Base-by-base conservation (phyloP, 2,113 vertebrate genomes). In the Saimiri boliviensis region DNA sequence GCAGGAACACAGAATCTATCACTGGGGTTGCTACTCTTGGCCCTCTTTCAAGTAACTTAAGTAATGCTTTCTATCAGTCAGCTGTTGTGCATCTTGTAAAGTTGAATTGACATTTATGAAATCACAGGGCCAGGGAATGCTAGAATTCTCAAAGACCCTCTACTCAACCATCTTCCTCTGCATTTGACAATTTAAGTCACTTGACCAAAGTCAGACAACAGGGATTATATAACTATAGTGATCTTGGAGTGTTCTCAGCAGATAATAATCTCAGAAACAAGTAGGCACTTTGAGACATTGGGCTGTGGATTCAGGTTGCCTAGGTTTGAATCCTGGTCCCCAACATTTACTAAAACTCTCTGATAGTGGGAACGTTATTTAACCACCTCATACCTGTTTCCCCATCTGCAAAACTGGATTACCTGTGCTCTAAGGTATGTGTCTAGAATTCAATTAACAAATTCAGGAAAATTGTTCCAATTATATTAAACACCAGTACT, bases 381-480 rank as follows among this genome's bases (percentile, higher is more conserved):
- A 63, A 63, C 27, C 30, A 32, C 27, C 60, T 63, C 83, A 12
- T n/a, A 63, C 32, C 76, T 76, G 77, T 93, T 82, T 90, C 40
- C 23, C 92, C 81, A 83, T 84, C 63, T 95, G n/a, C 40, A 96
- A 96, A 97, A 85, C 10, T 93, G 52, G 16, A 66, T 73, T 79
- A 84, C 60, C 60, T 30, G 2, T 63, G 60, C 60, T 63, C 93
- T 49, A 90, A 96, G 80, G 17, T 97, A 93, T 97, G 76, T 89
- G 85, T 97, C 96, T 90, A 90, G 87, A 86, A 97, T 94, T 97
- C 58, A 96, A 92, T 95, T 97, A 98, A 94, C 95, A 98, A 93
- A 40, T 90, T 92, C 66, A 73, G 81, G 70, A 37, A 96, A 97
- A 97, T 97, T 96, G 95, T 97, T 94, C 90, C 93, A 97, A 95